Base-by-base conservation (phyloP, 2,888 invertebrate species). In the Notodonta dromedarius region DNA sequence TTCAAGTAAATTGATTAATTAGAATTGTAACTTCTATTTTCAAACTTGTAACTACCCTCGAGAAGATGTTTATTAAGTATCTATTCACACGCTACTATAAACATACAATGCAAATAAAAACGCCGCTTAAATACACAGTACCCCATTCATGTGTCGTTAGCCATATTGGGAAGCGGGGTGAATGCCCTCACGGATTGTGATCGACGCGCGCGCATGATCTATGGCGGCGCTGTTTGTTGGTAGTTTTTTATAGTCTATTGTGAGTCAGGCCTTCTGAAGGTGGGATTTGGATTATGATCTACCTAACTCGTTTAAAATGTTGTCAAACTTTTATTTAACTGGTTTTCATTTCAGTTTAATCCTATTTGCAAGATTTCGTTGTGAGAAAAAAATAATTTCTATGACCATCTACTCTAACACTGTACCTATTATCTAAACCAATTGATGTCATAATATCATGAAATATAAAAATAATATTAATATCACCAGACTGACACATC, bases 161-260 rank as follows among this genome's bases (percentile, higher is more conserved):
- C 75, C 76, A 74, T 77, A 76, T 71, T 72, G 69, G 67, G 67
- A 70, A 65, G 64, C 40, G 59, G 67, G 89, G 82, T 87, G 77
- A 84, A 81, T 60, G 85, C 83, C 83, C 87, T 74, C 62, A 71
- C 78, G 78, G 80, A 86, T 84, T 84, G 80, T 82, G 79, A 80
- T 79, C 78, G 70, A 67, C 82, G 75, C 78, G 65, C 64, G 81
- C 82, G 80, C 78, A 81, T 56, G 63, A 69, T 63, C 63, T 65
- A 70, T 64, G 70, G 42, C 67, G 58, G 63, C 65, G 62, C 64
- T 70, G 60, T 71, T 67, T 58, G 39, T 50, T 69, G 69, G 62
- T 64, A 61, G 63, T 61, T 62, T 64, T 65, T 67, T 67, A 66
- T 64, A 57, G 46, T 57, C 50, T 54, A 39, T 40, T 24, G 50